Evolutionary conservation across 1,140 invertebrate genomes (phyloP), one percentile per base, ranked within the genome.

Genomic region (Drosophila pandora): DNA sequence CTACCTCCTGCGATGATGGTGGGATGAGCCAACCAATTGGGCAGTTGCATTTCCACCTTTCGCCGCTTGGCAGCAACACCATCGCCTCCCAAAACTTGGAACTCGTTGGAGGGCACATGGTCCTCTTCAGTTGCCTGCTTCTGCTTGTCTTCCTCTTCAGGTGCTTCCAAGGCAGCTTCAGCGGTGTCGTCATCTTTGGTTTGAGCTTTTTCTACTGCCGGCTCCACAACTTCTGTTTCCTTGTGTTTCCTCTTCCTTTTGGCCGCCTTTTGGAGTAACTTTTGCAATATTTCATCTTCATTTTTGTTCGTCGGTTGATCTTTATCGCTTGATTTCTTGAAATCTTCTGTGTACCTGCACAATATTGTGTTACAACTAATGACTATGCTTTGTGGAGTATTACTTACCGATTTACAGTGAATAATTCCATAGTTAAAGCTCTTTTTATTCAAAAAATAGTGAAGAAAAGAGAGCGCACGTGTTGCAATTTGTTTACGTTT

Each of bases 21-120:
- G 7, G 98, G 97, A 91, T 96, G 93, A 1, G 95, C 94, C 30
- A 99, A 90, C 98, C 98, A 99, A 69, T 95, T 92, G 21, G 97
- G 97, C 47, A 99, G 91, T 17, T 96, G 94, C 91, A 96, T 93
- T 84, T 94, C 94, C 7, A 96, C 95, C 92, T 92, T 93, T 60
- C 92, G 91, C 0, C 79, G 74, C 70, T 93, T 94, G 32, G 91
- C 92, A 30, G 92, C 92, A 60, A 92, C 90, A 17, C 92, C 92
- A 81, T 92, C 92, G 17, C 68, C 90, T 3, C 93, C 93, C 34
- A 94, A 78, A 25, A 94, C 92, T 90, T 94, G 92, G 63, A 93
- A 94, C 48, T 93, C 76, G 55, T 58, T 49, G 5, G 83, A 43
- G 22, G 49, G 39, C 21, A 53, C 56, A 5, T 48, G 55, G 30